Evolutionary conservation across 30 jellyfish, hydroid and myxozoan genomes (phyloP).

Genomic region (Pelagia noctiluca): DNA sequence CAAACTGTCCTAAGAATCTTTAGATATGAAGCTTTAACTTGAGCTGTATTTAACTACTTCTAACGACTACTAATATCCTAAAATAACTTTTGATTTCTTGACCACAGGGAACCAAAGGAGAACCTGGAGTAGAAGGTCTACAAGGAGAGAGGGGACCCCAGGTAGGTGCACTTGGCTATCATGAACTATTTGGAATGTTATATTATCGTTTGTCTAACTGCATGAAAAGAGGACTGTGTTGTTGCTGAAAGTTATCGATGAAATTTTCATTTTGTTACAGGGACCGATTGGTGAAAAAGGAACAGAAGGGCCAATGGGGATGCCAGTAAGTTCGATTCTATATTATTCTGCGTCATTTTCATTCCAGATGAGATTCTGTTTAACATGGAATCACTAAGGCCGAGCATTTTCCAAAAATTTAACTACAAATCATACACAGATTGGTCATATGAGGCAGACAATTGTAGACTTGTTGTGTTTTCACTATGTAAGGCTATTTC

Average conservation of each 20-base stretch:
- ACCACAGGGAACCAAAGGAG: constrained; percentile 45
- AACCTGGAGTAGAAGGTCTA: constrained; percentile 48
- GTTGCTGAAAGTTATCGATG: background rate
- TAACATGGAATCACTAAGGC: no score
- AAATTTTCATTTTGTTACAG: constrained; percentile 21
- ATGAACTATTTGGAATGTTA: background rate
- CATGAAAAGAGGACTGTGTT: background rate
- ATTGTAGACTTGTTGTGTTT: no score
- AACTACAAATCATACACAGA: no score
- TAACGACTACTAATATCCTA: background rate
- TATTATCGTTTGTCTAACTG: background rate
- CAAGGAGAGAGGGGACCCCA: constrained; percentile 66
- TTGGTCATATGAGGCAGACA: no score
- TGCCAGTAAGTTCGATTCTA: constrained; percentile 36
- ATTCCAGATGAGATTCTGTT: no score
- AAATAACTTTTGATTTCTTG: background rate
- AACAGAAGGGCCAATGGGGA: constrained; percentile 79
- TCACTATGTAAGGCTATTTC: no score
- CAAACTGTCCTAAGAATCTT: no score
- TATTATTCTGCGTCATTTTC: background rate
- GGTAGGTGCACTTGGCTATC: constrained; percentile 12
- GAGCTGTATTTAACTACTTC: no score
- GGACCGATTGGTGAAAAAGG: constrained; percentile 90
- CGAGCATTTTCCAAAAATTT: no score
- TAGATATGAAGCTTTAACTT: no score